phyloP scores from a whole-genome alignment of 2,113 vertebrate genomes.

The Loxodonta africana region DNA sequence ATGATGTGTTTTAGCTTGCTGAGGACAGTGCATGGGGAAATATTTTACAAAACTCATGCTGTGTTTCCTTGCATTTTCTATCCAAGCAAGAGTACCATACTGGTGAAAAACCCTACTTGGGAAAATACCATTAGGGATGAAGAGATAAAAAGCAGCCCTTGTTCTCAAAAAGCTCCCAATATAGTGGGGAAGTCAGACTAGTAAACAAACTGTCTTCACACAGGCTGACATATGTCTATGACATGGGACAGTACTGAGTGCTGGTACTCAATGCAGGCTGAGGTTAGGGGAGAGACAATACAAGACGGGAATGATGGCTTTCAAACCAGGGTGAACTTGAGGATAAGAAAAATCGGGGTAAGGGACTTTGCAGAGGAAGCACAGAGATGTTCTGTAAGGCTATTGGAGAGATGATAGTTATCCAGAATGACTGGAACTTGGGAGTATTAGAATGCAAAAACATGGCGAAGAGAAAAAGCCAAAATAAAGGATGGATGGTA shows the following conservation, averaged over 20 bases:
- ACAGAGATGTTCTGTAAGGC: neutral
- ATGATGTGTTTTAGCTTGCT: neutral
- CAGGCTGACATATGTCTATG: neutral
- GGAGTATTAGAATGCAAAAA: neutral
- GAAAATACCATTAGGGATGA: neutral
- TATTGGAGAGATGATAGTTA: neutral
- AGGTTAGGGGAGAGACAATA: neutral
- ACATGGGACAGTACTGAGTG: neutral
- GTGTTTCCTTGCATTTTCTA: neutral
- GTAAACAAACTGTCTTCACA: neutral
- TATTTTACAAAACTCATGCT: conserved; percentile 5
- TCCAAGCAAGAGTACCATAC: neutral
- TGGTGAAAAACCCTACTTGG: neutral
- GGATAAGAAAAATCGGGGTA: neutral
- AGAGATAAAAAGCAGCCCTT: neutral
- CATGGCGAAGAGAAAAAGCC: neutral
- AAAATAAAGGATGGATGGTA: neutral
- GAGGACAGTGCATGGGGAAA: neutral
- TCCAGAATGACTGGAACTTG: neutral
- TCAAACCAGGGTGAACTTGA: neutral
- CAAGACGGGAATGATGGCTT: neutral
- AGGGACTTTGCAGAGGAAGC: neutral
- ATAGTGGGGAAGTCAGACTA: neutral
- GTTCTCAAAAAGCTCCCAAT: neutral
- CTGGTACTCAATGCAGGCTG: neutral